Conservation (phyloP, 35 echinoderm and acorn worm genomes). For the Nesometra sesokonis region DNA sequence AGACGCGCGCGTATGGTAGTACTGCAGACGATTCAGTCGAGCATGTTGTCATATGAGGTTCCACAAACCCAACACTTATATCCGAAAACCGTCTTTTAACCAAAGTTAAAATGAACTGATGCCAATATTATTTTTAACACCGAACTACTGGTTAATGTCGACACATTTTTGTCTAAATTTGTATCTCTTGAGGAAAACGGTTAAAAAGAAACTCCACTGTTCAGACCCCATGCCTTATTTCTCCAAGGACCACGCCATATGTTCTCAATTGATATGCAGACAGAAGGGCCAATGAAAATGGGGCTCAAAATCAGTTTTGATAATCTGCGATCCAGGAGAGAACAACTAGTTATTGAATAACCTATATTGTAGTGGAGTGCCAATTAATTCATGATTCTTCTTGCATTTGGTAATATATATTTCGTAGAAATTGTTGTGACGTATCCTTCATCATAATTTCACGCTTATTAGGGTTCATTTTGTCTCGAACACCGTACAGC, state of each 20-base stretch:
- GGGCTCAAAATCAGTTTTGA: background rate
- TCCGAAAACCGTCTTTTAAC: too few species aligned
- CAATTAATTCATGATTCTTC: background rate
- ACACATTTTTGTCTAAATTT: background rate
- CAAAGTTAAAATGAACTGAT: too few species aligned
- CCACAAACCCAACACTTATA: too few species aligned
- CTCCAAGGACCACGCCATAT: background rate
- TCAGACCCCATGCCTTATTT: background rate
- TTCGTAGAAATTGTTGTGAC: background rate
- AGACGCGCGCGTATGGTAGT: too few species aligned
- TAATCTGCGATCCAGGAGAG: background rate
- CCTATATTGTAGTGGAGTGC: background rate
- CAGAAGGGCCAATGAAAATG: background rate
- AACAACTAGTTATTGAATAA: background rate
- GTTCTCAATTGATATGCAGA: background rate
- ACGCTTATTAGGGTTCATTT: background rate
- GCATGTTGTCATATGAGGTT: too few species aligned
- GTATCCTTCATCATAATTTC: background rate
- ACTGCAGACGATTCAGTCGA: too few species aligned
- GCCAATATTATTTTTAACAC: too few species aligned
- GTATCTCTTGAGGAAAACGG: background rate
- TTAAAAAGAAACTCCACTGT: background rate
- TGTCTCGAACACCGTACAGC: too few species aligned
- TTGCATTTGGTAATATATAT: background rate
- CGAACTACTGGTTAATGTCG: background rate